These are phyloP conservation scores for Pyrocoelia pectoralis DNA, from an alignment of 2,888 invertebrate species.

Conservation along the genomic window DNA sequence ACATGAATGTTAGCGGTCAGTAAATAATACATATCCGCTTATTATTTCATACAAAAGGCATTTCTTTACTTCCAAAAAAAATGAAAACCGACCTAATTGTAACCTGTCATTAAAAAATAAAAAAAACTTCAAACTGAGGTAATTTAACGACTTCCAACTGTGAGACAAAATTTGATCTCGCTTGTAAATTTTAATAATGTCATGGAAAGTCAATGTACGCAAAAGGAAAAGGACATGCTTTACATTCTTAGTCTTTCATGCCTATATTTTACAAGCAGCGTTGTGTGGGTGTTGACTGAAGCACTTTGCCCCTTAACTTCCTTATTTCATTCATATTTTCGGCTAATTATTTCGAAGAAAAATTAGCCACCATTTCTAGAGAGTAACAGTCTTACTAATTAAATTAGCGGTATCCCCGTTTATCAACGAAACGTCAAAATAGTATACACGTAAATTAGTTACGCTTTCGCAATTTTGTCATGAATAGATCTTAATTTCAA, in stretches of 20 bases:
- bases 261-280: no score
- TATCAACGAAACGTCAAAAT: not conserved
- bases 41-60: no score
- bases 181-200: not conserved
- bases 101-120: not conserved
- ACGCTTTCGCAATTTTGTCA: not conserved
- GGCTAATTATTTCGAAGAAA: no score
- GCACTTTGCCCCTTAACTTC: no score
- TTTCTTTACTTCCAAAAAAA: no score
- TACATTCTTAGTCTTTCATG: not conserved
- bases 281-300: no score
- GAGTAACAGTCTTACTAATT: not conserved
- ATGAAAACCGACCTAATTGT: not conserved
- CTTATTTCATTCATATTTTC: no score
- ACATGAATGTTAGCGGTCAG: no score
- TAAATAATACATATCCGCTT: no score
- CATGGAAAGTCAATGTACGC: conserved; percentile 1
- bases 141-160: not conserved
- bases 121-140: not conserved
- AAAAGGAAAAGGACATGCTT: not conserved
- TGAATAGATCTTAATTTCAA: not conserved
- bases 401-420: not conserved
- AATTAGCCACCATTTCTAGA: no score
- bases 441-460: no score
- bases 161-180: not conserved